Percentiles rank a stretch among this genome's conserved stretches.
Evolutionary conservation across 2,888 invertebrate species (phyloP).

Genomic region (Machimus atricapillus): DNA sequence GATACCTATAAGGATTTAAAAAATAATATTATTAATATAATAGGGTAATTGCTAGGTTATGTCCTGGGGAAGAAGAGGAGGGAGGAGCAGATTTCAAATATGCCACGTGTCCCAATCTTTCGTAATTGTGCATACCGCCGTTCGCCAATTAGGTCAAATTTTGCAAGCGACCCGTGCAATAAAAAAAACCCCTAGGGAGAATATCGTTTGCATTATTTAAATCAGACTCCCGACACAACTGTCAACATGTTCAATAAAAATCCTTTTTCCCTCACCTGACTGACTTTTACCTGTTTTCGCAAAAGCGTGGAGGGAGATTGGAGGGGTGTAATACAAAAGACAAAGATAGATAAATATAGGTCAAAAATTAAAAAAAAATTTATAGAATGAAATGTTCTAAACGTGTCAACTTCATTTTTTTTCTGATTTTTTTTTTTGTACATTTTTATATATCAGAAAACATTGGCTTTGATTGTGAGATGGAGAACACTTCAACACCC

Average conservation of each 20-base stretch:
- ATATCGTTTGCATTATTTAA: background rate
- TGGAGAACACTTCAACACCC: too few species aligned
- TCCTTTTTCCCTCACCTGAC: background rate
- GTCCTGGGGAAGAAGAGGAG: too few species aligned
- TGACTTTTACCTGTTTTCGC: background rate
- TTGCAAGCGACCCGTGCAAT: background rate
- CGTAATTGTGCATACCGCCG: background rate
- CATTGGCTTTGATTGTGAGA: too few species aligned
- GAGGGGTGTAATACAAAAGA: too few species aligned
- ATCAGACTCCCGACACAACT: background rate
- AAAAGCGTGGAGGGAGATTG: too few species aligned
- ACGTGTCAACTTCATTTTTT: background rate
- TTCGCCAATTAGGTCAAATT: background rate
- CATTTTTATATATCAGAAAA: background rate
- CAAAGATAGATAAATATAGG: background rate
- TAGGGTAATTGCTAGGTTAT: too few species aligned
- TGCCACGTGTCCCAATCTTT: background rate
- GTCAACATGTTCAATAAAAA: background rate
- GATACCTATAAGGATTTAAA: too few species aligned
- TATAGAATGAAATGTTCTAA: background rate
- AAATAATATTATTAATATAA: too few species aligned
- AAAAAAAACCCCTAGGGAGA: background rate
- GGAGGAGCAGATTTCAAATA: too few species aligned
- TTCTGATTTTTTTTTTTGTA: background rate
- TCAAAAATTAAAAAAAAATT: background rate